phyloP scores from a whole-genome alignment of 2,888 invertebrate species.

The Pogonocherus hispidulus region DNA sequence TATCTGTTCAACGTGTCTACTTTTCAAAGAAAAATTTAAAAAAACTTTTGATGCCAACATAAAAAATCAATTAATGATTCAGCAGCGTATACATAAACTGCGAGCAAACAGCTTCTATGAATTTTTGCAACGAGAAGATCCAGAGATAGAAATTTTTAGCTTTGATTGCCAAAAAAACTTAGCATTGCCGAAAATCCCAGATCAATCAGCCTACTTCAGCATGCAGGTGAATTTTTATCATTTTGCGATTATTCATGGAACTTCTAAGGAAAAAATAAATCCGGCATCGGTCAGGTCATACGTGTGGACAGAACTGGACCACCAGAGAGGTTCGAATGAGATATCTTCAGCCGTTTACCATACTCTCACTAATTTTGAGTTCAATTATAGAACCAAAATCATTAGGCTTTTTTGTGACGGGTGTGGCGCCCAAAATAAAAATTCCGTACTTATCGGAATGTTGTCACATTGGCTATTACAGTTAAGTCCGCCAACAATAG shows the following conservation, averaged over 20 bases:
- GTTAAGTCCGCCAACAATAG: conserved; percentile 7
- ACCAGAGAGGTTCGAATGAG: conserved; percentile 31
- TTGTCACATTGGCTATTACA: conserved; percentile 9
- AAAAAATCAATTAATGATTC: background rate
- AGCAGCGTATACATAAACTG: conserved; percentile 4
- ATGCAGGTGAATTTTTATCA: conserved; percentile 38
- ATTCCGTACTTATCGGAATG: conserved; percentile 35
- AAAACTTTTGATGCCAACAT: background rate
- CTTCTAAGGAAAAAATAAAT: conserved; percentile 22
- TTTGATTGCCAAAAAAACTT: conserved; percentile 41
- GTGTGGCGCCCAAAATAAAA: conserved; percentile 28
- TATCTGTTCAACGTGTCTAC: conserved; percentile 3
- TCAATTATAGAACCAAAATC: conserved; percentile 7
- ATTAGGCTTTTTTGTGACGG: conserved; percentile 36
- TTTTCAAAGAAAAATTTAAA: background rate
- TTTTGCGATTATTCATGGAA: conserved; percentile 35
- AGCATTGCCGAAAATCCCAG: conserved; percentile 33
- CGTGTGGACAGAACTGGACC: conserved; percentile 29
- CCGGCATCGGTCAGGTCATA: conserved; percentile 28
- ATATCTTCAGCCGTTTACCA: conserved; percentile 33
- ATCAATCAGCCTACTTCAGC: conserved; percentile 35
- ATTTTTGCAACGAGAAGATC: background rate
- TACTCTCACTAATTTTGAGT: conserved; percentile 24
- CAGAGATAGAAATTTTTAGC: conserved; percentile 44
- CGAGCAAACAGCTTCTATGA: conserved; percentile 16